Conservation (phyloP, 2,113 vertebrate species). For the Callionymus lyra region DNA sequence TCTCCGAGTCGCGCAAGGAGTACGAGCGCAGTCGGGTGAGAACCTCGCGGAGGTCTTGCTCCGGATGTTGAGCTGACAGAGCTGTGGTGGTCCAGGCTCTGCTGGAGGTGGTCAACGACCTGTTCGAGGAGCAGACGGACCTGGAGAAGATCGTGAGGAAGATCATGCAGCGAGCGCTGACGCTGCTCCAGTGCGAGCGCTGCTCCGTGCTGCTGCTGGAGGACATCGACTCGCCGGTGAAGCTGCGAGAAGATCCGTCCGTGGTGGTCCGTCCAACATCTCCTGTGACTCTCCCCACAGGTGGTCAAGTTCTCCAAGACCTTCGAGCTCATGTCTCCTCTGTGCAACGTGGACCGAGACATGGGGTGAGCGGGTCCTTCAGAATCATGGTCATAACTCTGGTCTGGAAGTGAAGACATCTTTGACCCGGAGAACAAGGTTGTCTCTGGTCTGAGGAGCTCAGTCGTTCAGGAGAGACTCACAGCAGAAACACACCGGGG, state of each 20-base stretch:
- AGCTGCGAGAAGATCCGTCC: constrained; percentile 1
- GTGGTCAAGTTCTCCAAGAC: constrained; percentile 76
- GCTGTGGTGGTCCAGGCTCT: constrained; percentile 46
- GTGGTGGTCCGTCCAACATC: not conserved
- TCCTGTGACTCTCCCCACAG: constrained; percentile 28
- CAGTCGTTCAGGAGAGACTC: too few species aligned
- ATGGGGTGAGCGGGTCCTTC: constrained; percentile 50
- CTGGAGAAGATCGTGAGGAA: constrained; percentile 75
- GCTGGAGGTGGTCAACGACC: constrained; percentile 71
- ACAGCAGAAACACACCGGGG: too few species aligned
- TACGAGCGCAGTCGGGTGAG: constrained; percentile 67
- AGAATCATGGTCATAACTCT: too few species aligned
- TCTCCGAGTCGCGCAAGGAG: constrained; percentile 71
- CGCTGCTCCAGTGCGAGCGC: constrained; percentile 69
- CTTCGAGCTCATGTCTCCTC: constrained; percentile 74
- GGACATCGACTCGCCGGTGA: constrained; percentile 71
- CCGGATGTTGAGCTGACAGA: not conserved
- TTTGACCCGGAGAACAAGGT: too few species aligned
- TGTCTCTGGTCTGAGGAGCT: too few species aligned
- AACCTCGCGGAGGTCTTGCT: constrained; percentile 7
- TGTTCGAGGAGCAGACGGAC: constrained; percentile 74
- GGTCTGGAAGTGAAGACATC: too few species aligned
- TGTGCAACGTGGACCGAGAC: constrained; percentile 63
- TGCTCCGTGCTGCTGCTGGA: constrained; percentile 74
- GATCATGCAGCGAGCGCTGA: constrained; percentile 73